phyloP scores from a whole-genome alignment of 2,113 vertebrate genomes.

The Nothoprocta pentlandii region DNA sequence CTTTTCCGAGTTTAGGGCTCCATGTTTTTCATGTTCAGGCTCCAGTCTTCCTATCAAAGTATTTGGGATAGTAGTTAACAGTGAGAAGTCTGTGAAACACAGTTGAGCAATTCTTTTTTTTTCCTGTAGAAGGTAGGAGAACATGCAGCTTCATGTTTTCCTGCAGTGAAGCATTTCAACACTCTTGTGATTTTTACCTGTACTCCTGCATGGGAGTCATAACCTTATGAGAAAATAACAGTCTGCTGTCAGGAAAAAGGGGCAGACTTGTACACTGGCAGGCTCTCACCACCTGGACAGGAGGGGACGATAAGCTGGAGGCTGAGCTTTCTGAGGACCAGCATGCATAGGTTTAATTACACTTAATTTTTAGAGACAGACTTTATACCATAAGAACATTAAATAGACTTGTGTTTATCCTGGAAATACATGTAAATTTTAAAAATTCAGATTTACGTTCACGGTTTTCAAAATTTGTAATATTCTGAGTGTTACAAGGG shows the following conservation, averaged over 20 bases:
- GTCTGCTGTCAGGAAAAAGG: neutral
- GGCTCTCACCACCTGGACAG: neutral
- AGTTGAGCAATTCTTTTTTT: neutral
- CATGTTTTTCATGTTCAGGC: too few relatives aligned
- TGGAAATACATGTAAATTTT: neutral
- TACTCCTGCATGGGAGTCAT: neutral
- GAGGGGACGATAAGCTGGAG: neutral
- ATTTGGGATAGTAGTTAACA: neutral
- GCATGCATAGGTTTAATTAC: neutral
- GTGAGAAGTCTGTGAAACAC: neutral
- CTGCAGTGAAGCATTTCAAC: neutral
- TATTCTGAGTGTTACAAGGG: neutral
- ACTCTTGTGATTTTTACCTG: neutral
- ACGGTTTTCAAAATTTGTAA: neutral
- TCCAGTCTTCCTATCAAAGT: neutral
- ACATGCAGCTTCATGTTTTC: neutral
- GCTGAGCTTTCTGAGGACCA: neutral
- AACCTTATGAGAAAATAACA: neutral
- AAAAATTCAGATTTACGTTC: neutral
- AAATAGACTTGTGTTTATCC: neutral
- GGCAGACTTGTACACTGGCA: neutral
- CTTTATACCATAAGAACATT: neutral
- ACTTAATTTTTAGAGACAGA: neutral
- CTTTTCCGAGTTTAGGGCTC: neutral
- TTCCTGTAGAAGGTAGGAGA: conserved; percentile 57